Evolutionary conservation across 2,797 vertebrate genomes (phyloP).

Genomic region (Masticophis lateralis): DNA sequence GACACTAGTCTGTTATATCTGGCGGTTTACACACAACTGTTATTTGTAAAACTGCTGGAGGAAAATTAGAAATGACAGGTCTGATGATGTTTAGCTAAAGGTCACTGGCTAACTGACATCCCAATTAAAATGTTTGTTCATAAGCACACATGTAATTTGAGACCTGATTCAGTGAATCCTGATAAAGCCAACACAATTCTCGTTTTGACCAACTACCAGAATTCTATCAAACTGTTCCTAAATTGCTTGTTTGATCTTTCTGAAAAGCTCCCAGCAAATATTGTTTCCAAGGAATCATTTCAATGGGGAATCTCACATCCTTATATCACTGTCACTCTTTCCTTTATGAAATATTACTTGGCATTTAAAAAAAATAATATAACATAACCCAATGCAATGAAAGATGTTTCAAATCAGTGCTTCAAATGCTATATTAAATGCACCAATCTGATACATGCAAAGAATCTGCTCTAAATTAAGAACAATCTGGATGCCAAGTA

Average conservation of each 20-base stretch:
- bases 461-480: background rate
- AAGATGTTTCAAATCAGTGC: background rate
- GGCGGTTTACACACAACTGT: background rate
- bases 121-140: background rate
- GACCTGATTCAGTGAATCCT: background rate
- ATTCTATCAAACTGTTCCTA: background rate
- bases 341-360: background rate
- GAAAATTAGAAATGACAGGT: constrained; percentile 4
- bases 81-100: background rate
- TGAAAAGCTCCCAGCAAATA: background rate
- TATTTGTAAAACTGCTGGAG: background rate
- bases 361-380: background rate
- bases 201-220: background rate
- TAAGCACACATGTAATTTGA: background rate
- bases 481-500: background rate
- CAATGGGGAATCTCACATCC: background rate
- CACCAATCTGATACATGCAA: background rate
- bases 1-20: background rate
- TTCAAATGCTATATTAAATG: background rate
- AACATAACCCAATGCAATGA: background rate
- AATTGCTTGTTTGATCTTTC: background rate
- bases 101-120: constrained; percentile 11
- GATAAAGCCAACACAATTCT: background rate
- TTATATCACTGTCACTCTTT: background rate
- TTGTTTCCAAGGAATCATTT: constrained; percentile 5